A percentile compares a stretch with the other conserved stretches of the same genome.
phyloP scores from a whole-genome alignment of 2,113 vertebrate genomes.

The Phaetusa simplex region DNA sequence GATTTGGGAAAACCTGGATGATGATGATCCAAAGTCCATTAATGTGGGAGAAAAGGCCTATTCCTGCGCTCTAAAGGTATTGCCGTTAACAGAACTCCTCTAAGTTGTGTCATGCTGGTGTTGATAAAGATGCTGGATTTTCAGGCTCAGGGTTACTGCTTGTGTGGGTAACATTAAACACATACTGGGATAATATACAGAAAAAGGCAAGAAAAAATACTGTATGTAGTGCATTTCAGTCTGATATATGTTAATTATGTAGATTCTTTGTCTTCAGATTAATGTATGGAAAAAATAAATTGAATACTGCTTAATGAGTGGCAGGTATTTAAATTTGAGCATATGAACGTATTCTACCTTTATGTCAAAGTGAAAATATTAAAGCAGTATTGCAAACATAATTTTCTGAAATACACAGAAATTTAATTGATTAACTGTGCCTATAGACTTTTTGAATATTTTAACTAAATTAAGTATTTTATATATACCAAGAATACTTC shows the following conservation, averaged over 20 bases:
- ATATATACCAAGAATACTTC: neutral
- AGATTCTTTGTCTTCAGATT: neutral
- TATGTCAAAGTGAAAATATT: neutral
- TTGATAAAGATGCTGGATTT: neutral
- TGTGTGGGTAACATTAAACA: neutral
- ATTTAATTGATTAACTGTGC: neutral
- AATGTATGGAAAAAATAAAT: neutral
- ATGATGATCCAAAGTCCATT: constrained; percentile 94
- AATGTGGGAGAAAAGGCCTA: constrained; percentile 93
- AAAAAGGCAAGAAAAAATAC: neutral
- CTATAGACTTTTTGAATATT: neutral
- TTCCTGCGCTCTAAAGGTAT: constrained; percentile 89
- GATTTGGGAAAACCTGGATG: constrained; percentile 94
- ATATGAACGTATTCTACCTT: neutral
- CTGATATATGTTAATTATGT: neutral
- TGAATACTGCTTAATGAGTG: neutral
- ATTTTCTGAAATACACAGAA: neutral
- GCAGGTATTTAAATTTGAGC: neutral
- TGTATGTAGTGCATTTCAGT: neutral
- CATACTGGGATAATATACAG: neutral
- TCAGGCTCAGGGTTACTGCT: neutral
- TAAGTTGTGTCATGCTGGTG: neutral
- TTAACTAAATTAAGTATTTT: neutral
- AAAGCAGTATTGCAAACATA: neutral
- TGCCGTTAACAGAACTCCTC: neutral